phyloP scores from a whole-genome alignment of 2,888 invertebrate species.

The Papilio demoleus region DNA sequence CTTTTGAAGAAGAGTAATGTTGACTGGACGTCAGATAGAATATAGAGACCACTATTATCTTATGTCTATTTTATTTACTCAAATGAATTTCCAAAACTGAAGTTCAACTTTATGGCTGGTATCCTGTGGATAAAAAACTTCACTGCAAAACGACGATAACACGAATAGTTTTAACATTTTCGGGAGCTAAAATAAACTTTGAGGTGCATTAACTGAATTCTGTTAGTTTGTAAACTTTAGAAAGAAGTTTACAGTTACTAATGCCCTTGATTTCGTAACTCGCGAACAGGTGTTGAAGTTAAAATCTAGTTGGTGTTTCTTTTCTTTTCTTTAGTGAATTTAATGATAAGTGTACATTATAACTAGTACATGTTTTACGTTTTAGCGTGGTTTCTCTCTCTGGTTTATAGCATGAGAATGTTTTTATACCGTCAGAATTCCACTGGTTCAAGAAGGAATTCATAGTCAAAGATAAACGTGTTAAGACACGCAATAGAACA shows the following conservation, averaged over 20 bases:
- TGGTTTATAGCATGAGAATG: not conserved
- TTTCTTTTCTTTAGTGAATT: slow-evolving; percentile 1
- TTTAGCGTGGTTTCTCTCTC: not conserved
- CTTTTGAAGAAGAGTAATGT: too few species aligned
- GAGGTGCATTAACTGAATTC: slow-evolving; percentile 10
- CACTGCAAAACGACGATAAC: slow-evolving; percentile 11
- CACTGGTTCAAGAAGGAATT: not conserved
- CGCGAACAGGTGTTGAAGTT: slow-evolving; percentile 14
- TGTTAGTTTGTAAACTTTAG: slow-evolving; percentile 14
- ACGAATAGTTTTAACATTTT: slow-evolving; percentile 19
- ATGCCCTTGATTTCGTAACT: slow-evolving; percentile 14
- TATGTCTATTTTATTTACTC: not conserved
- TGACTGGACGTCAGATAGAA: too few species aligned
- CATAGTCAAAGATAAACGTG: too few species aligned
- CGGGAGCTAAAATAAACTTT: slow-evolving; percentile 17
- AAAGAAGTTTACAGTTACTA: slow-evolving; percentile 8
- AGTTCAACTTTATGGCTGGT: not conserved
- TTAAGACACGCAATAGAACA: too few species aligned
- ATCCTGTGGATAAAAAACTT: slow-evolving; percentile 10
- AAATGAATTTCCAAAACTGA: not conserved
- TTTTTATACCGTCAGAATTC: not conserved
- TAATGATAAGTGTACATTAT: not conserved
- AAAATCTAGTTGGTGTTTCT: not conserved
- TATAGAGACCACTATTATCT: too few species aligned
- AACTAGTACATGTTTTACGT: not conserved